Conservation (phyloP, 2,888 invertebrate species). For the Agrochola litura region DNA sequence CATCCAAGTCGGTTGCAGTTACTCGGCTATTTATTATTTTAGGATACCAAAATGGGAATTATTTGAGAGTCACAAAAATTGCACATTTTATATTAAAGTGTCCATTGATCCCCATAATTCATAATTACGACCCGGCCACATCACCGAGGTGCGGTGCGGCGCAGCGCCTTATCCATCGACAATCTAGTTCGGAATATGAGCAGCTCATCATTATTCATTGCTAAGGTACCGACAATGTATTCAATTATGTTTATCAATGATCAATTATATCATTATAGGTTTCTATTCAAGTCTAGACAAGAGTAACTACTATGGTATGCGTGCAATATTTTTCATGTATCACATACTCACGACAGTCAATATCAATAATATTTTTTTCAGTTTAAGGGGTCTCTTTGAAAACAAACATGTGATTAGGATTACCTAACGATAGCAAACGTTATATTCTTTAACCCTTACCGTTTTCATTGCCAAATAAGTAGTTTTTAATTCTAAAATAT, state of each 20-base stretch:
- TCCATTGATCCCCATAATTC: neutral
- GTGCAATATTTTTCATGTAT: neutral
- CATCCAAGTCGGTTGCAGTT: neutral
- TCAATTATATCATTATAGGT: slow-evolving; percentile 1
- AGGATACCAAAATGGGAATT: neutral
- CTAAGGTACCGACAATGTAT: slow-evolving; percentile 7
- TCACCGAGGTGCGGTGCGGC: neutral
- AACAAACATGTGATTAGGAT: neutral
- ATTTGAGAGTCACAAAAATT: neutral
- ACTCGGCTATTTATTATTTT: neutral
- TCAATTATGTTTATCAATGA: slow-evolving; percentile 12
- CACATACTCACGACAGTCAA: neutral
- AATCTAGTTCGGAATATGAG: neutral
- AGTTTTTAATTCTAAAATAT: slow-evolving; percentile 84
- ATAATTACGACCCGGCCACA: neutral
- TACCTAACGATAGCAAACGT: neutral
- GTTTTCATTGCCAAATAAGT: slow-evolving; percentile 84
- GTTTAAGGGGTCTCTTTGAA: too few relatives aligned
- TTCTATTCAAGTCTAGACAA: neutral
- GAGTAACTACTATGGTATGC: neutral
- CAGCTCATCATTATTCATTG: slow-evolving; percentile 7
- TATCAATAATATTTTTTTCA: neutral
- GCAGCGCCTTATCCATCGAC: neutral
- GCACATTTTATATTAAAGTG: neutral
- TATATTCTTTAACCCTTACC: slow-evolving; percentile 73